Conservation (phyloP, 1,140 invertebrate species). For the Odontomachus brunneus region DNA sequence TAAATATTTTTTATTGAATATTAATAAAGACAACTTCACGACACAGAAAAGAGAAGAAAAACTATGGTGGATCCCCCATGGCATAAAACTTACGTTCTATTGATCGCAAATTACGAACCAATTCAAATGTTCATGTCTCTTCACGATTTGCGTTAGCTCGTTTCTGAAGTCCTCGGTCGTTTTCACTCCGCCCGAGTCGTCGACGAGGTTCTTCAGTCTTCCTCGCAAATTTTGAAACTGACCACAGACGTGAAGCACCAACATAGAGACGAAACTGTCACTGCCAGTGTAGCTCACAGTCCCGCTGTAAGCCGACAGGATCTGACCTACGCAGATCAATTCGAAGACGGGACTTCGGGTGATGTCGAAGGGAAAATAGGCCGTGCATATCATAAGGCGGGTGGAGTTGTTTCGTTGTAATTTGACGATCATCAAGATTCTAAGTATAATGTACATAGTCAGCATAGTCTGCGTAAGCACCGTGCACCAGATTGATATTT, state of each 20-base stretch:
- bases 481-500: conserved; percentile 51
- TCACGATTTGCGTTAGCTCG: conserved; percentile 60
- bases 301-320: conserved; percentile 47
- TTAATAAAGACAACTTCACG: no score
- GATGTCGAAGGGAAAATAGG: conserved; percentile 68
- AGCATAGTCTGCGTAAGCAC: conserved; percentile 32
- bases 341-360: conserved; percentile 27
- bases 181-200: neutral
- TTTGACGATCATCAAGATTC: neutral
- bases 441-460: conserved; percentile 23
- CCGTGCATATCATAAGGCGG: conserved; percentile 36
- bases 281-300: conserved; percentile 64
- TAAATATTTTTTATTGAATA: no score
- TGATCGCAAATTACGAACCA: conserved; percentile 49
- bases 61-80: no score
- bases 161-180: conserved; percentile 23
- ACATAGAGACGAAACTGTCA: conserved; percentile 68
- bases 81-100: no score
- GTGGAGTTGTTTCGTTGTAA: conserved; percentile 13
- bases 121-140: conserved; percentile 71
- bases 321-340: conserved; percentile 62
- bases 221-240: conserved; percentile 63
- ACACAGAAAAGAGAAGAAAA: no score
- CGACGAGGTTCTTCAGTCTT: conserved; percentile 42
- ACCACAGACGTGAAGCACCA: conserved; percentile 69